A percentile compares a stretch with the other conserved stretches of the same genome.
These are phyloP conservation scores for Zaprionus kolodkinae DNA, from an alignment of 1,140 invertebrate species.

Conservation along the genomic window DNA sequence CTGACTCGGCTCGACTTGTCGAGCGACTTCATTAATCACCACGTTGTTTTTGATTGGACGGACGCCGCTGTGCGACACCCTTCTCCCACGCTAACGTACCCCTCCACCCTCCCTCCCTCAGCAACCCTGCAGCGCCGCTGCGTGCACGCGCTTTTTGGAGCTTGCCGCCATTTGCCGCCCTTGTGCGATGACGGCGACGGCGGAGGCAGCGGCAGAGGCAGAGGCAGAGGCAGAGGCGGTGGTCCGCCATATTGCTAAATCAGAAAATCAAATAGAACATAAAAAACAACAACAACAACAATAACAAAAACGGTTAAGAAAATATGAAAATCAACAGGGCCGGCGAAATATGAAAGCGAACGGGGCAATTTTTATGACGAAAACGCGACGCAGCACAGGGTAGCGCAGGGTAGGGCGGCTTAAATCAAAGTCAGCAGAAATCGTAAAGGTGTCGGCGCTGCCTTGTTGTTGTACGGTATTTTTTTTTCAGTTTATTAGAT, in stretches of 20 bases:
- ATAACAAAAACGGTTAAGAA: constrained; percentile 42
- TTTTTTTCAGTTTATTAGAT: constrained; percentile 62
- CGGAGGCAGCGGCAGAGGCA: too few relatives aligned
- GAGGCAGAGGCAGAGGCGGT: too few relatives aligned
- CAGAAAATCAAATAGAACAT: constrained; percentile 77
- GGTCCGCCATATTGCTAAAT: constrained; percentile 76
- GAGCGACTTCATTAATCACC: constrained; percentile 67
- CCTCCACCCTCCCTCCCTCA: not conserved
- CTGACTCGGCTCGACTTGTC: not conserved
- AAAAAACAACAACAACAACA: constrained; percentile 49
- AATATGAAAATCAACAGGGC: constrained; percentile 63
- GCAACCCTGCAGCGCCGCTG: not conserved
- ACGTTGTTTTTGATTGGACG: constrained; percentile 50
- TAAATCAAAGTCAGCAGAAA: constrained; percentile 70
- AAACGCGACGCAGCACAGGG: constrained; percentile 42
- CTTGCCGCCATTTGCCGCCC: constrained; percentile 38
- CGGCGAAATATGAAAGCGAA: constrained; percentile 78
- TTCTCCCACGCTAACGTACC: not conserved
- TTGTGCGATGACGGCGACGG: not conserved
- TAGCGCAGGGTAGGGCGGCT: constrained; percentile 47
- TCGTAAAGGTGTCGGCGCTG: constrained; percentile 40
- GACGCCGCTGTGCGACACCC: not conserved
- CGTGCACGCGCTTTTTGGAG: constrained; percentile 29
- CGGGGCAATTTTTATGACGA: constrained; percentile 65
- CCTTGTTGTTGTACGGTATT: constrained; percentile 13